Conservation (phyloP, 1,140 invertebrate genomes). For the Bombus pascuorum region DNA sequence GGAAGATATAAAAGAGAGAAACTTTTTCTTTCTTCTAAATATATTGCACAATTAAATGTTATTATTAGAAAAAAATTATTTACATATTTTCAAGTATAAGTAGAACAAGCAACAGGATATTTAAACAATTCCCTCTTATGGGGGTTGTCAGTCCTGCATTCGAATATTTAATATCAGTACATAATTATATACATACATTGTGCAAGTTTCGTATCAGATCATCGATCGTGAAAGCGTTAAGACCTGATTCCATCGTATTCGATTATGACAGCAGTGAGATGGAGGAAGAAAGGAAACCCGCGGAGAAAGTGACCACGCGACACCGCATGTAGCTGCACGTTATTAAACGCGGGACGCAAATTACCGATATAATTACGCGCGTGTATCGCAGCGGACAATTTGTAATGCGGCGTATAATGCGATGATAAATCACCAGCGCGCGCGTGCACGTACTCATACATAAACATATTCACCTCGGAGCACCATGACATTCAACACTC, state of each 20-base stretch:
- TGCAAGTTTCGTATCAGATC: neutral
- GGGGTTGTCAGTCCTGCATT: no score
- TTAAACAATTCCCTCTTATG: no score
- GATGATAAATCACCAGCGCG: conserved; percentile 65
- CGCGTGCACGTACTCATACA: conserved; percentile 57
- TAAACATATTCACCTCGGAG: conserved; percentile 65
- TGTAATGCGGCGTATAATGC: conserved; percentile 67
- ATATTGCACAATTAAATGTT: no score
- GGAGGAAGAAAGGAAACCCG: neutral
- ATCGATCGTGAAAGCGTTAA: conserved; percentile 1
- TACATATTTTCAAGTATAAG: no score
- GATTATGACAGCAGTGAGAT: neutral
- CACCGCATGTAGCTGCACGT: conserved; percentile 2
- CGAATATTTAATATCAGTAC: no score
- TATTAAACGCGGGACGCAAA: conserved; percentile 62
- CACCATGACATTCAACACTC: conserved; percentile 67
- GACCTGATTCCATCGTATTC: neutral
- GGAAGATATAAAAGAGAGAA: no score
- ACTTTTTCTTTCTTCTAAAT: no score
- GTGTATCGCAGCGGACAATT: conserved; percentile 64
- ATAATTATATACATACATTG: no score
- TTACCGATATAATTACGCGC: conserved; percentile 66
- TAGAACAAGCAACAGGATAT: no score
- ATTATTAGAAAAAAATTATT: no score
- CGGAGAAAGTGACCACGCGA: conserved; percentile 45